These are phyloP conservation scores for Anas capensis DNA, from an alignment of 2,797 vertebrate genomes.

Conservation along the genomic window DNA sequence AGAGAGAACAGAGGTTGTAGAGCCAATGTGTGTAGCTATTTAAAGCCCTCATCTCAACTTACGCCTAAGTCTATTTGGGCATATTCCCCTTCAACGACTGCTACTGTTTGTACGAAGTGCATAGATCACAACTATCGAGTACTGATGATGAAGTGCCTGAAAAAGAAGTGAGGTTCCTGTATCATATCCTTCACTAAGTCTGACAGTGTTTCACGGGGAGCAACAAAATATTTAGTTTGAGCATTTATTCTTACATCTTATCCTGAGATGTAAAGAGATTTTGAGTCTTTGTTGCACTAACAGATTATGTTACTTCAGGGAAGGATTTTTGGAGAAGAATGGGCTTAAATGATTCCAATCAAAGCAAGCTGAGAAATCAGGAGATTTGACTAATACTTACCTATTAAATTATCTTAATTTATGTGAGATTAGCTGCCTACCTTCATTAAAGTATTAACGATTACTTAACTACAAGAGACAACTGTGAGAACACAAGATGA, in stretches of 20 bases:
- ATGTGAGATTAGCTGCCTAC: background rate
- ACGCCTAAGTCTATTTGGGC: background rate
- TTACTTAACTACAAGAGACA: background rate
- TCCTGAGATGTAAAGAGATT: background rate
- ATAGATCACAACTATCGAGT: background rate
- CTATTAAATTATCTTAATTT: background rate
- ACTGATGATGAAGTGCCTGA: background rate
- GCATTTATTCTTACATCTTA: background rate
- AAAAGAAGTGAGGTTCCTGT: background rate
- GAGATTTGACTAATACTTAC: slow-evolving; percentile 48
- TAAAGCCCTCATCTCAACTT: background rate
- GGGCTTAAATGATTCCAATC: background rate
- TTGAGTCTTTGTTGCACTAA: background rate
- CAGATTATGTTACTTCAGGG: background rate
- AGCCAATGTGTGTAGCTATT: background rate
- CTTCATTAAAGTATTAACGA: background rate
- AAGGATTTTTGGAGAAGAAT: background rate
- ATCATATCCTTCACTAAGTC: rapidly evolving
- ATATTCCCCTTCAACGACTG: background rate
- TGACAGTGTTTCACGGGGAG: background rate
- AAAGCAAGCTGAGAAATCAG: background rate
- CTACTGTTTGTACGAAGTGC: background rate
- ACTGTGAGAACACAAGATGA: background rate
- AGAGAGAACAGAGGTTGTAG: background rate
- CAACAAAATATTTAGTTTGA: background rate